phyloP scores from a whole-genome alignment of 92 coral and sea anemone genomes.

The Porites cylindrica region DNA sequence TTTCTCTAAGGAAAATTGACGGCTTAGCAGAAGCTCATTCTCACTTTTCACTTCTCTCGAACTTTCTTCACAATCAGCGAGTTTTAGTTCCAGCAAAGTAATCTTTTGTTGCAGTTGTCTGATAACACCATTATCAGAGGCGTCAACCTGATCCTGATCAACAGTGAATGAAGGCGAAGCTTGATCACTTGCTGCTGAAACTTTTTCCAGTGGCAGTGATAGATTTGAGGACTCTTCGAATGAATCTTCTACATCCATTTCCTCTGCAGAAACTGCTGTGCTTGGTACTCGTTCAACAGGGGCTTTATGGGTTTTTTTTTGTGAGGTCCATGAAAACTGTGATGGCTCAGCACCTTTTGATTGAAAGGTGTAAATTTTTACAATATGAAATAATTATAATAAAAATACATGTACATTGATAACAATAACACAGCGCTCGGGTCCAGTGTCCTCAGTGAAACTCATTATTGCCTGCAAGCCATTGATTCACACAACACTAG shows the following conservation, averaged over 20 bases:
- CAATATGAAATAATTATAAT: neutral
- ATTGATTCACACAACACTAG: no score
- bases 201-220: neutral
- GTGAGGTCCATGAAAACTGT: neutral
- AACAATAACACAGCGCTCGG: no score
- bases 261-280: neutral
- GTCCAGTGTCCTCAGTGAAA: no score
- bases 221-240: neutral
- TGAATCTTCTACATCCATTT: neutral
- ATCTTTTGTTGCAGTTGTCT: neutral
- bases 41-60: neutral
- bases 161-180: neutral
- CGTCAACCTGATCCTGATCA: neutral
- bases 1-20: slow-evolving; percentile 53
- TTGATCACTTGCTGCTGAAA: slow-evolving; percentile 8
- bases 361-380: no score
- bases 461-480: no score
- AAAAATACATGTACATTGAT: neutral
- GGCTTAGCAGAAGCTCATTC: slow-evolving; percentile 9
- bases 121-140: neutral
- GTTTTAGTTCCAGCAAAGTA: neutral
- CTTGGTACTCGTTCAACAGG: neutral
- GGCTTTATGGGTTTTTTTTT: neutral
- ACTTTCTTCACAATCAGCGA: slow-evolving; percentile 11
- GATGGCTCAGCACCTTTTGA: slow-evolving; percentile 23